These are phyloP conservation scores for Spongilla lacustris DNA, from an alignment of 37 sponge, comb jelly and placozoan genomes.

Conservation along the genomic window DNA sequence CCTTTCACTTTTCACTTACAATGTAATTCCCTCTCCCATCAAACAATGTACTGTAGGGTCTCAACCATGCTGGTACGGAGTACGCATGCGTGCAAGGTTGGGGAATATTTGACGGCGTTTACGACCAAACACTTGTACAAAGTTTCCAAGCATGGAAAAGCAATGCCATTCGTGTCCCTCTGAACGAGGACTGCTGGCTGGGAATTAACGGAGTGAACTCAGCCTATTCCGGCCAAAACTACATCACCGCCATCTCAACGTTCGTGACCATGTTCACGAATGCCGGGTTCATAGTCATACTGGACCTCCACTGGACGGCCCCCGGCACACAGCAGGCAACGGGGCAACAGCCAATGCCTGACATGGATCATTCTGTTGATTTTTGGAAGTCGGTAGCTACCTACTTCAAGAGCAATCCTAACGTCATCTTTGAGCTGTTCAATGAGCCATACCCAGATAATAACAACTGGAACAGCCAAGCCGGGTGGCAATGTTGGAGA, in stretches of 20 bases:
- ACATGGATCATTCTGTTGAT: constrained; percentile 33
- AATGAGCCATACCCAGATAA: constrained; percentile 49
- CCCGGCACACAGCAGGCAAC: constrained; percentile 22
- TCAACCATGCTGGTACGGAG: constrained; percentile 40
- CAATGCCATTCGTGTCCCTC: constrained; percentile 28
- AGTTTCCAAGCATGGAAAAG: constrained; percentile 23
- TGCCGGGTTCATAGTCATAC: constrained; percentile 23
- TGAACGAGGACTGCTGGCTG: constrained; percentile 50
- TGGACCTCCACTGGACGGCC: constrained; percentile 46
- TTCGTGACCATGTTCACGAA: constrained; percentile 28
- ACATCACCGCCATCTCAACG: not conserved
- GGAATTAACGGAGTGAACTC: constrained; percentile 37
- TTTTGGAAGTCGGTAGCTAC: constrained; percentile 41
- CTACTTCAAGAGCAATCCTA: constrained; percentile 15
- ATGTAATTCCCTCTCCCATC: too few relatives aligned
- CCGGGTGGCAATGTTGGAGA: constrained; percentile 39
- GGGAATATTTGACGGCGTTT: constrained; percentile 29
- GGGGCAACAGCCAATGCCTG: constrained; percentile 32
- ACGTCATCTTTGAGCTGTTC: constrained; percentile 38
- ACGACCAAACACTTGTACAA: constrained; percentile 6
- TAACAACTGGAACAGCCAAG: constrained; percentile 16
- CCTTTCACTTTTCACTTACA: too few relatives aligned
- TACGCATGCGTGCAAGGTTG: constrained; percentile 25
- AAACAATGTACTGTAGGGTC: too few relatives aligned
- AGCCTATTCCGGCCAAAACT: constrained; percentile 23